Evolutionary conservation across 2,797 vertebrate genomes (phyloP).

Genomic region (Lutjanus campechanus): DNA sequence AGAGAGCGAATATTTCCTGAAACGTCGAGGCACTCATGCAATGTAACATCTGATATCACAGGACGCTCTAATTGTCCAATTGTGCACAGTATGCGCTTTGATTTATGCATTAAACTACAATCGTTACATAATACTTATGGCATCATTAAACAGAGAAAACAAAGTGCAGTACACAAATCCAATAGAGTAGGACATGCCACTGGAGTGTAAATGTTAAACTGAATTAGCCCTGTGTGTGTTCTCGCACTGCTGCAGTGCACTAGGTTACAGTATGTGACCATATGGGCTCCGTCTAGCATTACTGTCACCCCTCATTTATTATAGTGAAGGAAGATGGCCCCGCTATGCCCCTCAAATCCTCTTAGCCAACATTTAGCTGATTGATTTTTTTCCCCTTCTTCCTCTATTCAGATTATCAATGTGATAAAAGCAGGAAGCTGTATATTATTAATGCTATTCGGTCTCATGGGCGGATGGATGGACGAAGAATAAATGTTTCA

Average conservation of each 20-base stretch:
- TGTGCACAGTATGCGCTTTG: conserved; percentile 12
- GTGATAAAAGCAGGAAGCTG: conserved; percentile 72
- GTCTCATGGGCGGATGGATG: conserved; percentile 53
- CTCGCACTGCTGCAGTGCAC: conserved; percentile 42
- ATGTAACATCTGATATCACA: not conserved
- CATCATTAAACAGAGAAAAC: conserved; percentile 49
- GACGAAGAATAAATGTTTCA: conserved; percentile 70
- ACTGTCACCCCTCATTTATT: conserved; percentile 81
- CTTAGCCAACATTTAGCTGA: conserved; percentile 83
- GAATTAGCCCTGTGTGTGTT: conserved; percentile 67
- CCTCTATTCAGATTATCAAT: conserved; percentile 74
- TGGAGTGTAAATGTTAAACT: conserved; percentile 57
- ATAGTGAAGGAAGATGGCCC: conserved; percentile 67
- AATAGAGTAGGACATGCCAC: conserved; percentile 44
- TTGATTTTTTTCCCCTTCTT: conserved; percentile 71
- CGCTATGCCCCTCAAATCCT: conserved; percentile 78
- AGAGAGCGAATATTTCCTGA: not conserved
- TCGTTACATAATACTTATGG: conserved; percentile 33
- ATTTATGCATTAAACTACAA: conserved; percentile 31
- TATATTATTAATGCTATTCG: conserved; percentile 72
- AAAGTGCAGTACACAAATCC: conserved; percentile 48
- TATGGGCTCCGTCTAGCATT: conserved; percentile 78
- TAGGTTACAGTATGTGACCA: conserved; percentile 74
- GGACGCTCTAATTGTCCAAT: not conserved
- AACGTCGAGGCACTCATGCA: not conserved